A percentile compares a stretch with the other conserved stretches of the same genome.
Conservation (phyloP, 2,113 vertebrate species). For the Microcebus tavaratra region DNA sequence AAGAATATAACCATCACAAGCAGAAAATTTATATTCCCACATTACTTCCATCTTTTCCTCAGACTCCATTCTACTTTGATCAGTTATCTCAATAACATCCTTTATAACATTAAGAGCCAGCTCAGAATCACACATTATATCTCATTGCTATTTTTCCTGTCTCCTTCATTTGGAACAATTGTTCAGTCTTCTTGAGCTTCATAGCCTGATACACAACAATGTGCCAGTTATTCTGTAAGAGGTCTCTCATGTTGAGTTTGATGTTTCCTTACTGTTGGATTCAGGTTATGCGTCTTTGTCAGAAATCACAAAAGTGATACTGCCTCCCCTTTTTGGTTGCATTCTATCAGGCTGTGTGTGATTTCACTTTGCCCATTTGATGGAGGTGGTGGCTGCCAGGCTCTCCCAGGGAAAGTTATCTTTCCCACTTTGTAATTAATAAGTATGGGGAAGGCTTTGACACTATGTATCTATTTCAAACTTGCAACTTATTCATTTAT, state of each 20-base stretch:
- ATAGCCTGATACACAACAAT: not conserved
- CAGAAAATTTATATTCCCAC: not conserved
- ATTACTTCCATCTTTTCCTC: not conserved
- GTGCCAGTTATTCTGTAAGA: not conserved
- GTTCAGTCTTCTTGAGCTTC: not conserved
- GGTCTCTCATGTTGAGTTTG: not conserved
- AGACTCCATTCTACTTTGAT: not conserved
- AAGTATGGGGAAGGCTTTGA: not conserved
- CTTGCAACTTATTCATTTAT: not conserved
- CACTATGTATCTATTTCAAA: not conserved
- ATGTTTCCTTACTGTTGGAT: fast-evolving
- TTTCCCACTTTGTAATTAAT: too few relatives aligned
- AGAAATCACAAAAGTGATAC: too few relatives aligned
- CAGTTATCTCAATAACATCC: not conserved
- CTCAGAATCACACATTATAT: not conserved
- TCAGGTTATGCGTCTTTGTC: not conserved
- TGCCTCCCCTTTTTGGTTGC: not conserved
- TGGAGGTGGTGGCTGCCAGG: not conserved
- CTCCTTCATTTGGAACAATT: not conserved
- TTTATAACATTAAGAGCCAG: not conserved
- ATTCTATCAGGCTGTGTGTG: not conserved
- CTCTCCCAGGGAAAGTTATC: not conserved
- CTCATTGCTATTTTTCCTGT: not conserved
- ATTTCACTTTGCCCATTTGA: not conserved
- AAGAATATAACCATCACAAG: not conserved